Evolutionary conservation across 2,797 vertebrate genomes (phyloP).

Genomic region (Phoeniculus purpureus): DNA sequence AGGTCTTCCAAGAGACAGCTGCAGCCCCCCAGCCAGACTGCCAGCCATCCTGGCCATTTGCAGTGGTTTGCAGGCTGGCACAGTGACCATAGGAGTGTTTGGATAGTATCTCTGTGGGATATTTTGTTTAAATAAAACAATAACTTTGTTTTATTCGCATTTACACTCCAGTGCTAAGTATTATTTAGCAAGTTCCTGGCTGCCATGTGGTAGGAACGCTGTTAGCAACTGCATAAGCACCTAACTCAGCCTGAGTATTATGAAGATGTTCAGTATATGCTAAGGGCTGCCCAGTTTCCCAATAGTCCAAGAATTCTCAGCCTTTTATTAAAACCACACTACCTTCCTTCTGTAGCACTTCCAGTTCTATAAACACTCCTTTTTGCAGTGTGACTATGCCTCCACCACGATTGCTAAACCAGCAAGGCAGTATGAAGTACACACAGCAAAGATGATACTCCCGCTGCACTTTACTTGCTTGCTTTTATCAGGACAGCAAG

Average conservation of each 20-base stretch:
- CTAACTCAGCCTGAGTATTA: not conserved
- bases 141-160: not conserved
- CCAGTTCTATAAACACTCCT: not conserved
- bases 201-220: not conserved
- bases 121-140: too few species aligned
- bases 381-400: not conserved
- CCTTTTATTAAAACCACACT: not conserved
- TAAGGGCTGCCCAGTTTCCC: not conserved
- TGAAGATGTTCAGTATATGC: not conserved
- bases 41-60: slow-evolving; percentile 63
- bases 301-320: not conserved
- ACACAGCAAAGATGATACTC: not conserved
- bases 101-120: slow-evolving; percentile 66
- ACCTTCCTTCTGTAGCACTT: not conserved
- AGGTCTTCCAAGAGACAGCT: slow-evolving; percentile 63
- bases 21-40: slow-evolving; percentile 38
- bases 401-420: not conserved
- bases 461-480: not conserved
- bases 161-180: not conserved
- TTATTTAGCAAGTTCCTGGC: not conserved
- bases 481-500: not conserved
- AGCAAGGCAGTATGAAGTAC: not conserved
- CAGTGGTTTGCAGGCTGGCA: slow-evolving; percentile 10
- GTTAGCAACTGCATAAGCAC: not conserved
- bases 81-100: slow-evolving; percentile 72